Percentiles rank a stretch among this genome's conserved stretches.
These are phyloP conservation scores for Cotesia glomerata DNA, from an alignment of 1,140 invertebrate species.

Conservation along the genomic window DNA sequence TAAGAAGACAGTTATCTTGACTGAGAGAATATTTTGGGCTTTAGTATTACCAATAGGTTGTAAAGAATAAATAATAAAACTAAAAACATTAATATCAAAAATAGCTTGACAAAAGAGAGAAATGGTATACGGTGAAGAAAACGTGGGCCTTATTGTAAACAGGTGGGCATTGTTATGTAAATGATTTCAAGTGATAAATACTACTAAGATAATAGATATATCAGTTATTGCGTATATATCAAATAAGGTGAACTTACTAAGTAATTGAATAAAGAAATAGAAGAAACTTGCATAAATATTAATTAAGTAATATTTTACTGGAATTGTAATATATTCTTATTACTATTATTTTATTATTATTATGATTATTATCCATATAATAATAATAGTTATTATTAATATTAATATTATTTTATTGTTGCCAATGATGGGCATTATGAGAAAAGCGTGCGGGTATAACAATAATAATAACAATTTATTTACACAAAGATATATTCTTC, in stretches of 20 bases:
- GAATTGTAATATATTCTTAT: slow-evolving; percentile 57
- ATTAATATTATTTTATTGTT: slow-evolving; percentile 61
- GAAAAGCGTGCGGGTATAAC: slow-evolving; percentile 54
- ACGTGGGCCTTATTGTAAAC: slow-evolving; percentile 62
- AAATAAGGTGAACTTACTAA: slow-evolving; percentile 1
- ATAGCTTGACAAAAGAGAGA: background rate
- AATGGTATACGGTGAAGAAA: slow-evolving; percentile 37
- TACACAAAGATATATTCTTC: slow-evolving; percentile 35
- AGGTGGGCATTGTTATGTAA: slow-evolving; percentile 62
- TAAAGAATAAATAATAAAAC: slow-evolving; percentile 21
- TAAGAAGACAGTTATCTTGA: background rate
- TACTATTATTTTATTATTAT: no score
- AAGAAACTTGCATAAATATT: slow-evolving; percentile 19
- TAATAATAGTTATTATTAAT: slow-evolving; percentile 37
- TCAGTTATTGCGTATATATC: slow-evolving; percentile 31
- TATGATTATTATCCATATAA: no score
- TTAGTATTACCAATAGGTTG: slow-evolving; percentile 57
- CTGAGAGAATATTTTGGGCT: slow-evolving; percentile 54
- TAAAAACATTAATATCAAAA: slow-evolving; percentile 11
- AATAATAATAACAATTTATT: slow-evolving; percentile 48
- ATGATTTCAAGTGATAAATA: slow-evolving; percentile 53
- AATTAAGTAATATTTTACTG: slow-evolving; percentile 39
- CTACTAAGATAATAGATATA: slow-evolving; percentile 50
- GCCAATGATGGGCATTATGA: slow-evolving; percentile 63
- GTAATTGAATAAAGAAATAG: slow-evolving; percentile 19